Conservation (phyloP, 2,888 invertebrate species). For the Leuctra nigra region DNA sequence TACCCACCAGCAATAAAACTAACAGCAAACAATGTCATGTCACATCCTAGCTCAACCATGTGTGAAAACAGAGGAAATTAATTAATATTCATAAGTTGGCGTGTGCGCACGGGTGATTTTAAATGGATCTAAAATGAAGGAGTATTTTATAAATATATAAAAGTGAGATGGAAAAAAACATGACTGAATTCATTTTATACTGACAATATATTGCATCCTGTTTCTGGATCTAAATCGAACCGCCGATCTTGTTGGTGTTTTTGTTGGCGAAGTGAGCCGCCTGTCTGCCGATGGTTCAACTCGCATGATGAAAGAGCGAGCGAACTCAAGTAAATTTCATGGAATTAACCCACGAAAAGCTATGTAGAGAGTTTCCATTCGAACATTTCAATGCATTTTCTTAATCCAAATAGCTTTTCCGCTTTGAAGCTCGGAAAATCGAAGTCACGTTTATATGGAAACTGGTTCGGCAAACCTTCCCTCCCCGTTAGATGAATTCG, state of each 20-base stretch:
- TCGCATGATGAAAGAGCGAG: no score
- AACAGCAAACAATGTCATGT: background rate
- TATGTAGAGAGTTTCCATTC: background rate
- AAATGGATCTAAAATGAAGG: no score
- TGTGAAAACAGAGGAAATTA: background rate
- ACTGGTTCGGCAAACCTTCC: no score
- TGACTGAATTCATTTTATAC: background rate
- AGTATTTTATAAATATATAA: no score
- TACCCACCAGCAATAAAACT: background rate
- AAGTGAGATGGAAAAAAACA: no score
- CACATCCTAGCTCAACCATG: background rate
- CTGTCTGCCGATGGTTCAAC: no score
- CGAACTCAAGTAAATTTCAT: conserved; percentile 4
- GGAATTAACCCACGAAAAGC: background rate
- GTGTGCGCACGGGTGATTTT: no score
- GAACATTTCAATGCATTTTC: background rate
- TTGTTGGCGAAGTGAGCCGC: no score
- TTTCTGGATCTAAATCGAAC: background rate
- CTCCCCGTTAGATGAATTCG: no score
- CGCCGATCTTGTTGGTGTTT: no score
- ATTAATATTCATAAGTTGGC: background rate
- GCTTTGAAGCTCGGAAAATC: no score
- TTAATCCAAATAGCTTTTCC: background rate
- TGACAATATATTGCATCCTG: background rate
- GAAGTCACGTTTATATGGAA: no score